Evolutionary conservation across 2,797 vertebrate genomes (phyloP), one percentile per base, ranked within the genome.

Genomic region (Artibeus lituratus): DNA sequence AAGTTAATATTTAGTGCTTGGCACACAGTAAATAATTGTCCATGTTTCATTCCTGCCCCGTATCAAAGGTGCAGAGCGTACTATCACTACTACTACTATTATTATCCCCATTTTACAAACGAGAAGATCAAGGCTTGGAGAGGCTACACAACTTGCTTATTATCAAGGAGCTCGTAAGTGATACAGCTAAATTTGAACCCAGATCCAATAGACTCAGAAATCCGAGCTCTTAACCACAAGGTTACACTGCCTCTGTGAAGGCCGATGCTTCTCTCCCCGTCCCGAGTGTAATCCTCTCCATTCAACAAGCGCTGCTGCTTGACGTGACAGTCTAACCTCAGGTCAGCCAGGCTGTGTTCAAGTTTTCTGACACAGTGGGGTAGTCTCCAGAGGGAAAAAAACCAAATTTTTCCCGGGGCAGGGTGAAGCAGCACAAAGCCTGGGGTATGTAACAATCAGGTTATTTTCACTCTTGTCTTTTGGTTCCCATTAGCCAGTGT

Each of bases 401-500:
- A 42, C 94, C 59, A 91, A 95, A 94, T 5, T 96, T 91, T 84
- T 78, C 92, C 80, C 87, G 59, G 97, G 94, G 81, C 69, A 91
- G 90, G 95, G 87, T 92, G 94, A 95, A 94, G 94, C 94, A 91
- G 95, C 96, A 95, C 96, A 97, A 97, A 94, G 77, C 86, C 87
- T 90, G 96, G 90, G 95, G 81, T 90, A 94, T 96, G 83, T 96
- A 95, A 96, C 87, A 97, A 94, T 62, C 96, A 78, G 86, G 97
- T 97, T 95, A 97, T 77, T 97, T 93, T 97, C 97, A 97, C 95
- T 97, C 95, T 88, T 62, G 96, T 96, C 97, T 97, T 97, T 97
- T 98, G 97, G 92, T 97, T 98, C 97, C 97, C 96, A 97, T 97
- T 96, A 98, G 97, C 86, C 97, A 97, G 97, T 97, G 97, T 96